Evolutionary conservation across 2,888 invertebrate species (phyloP), one percentile per base, ranked within the genome.

Genomic region (Hoplodrina ambigua): DNA sequence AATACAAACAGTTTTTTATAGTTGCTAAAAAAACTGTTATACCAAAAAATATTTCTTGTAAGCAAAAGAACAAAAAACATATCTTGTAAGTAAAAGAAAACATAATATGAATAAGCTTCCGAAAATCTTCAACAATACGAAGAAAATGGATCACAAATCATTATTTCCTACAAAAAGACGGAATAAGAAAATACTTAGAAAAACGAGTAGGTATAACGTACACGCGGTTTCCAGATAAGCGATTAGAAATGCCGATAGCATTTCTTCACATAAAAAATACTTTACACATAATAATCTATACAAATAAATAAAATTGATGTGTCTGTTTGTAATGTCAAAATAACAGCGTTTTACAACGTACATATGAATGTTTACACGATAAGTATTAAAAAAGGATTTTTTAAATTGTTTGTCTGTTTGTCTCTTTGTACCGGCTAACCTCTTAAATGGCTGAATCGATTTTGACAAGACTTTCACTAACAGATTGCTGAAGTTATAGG

Each of bases 181-280:
- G 10, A n/a, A 53, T 33, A 50, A 37, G 52, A 37, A 64, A 68
- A 56, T 62, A 46, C 61, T 52, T 10, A 50, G 46, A 54, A 76
- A 68, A 56, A 54, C 7, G 30, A 53, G 41, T 56, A 33, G 46
- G 17, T 11, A 33, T 54, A 50, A 20, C n/a, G 19, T 46, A 46
- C 17, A 46, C 15, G 10, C 44, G 7, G 52, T 56, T 53, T 52
- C n/a, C 10, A 53, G 78, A 80, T 80, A 80, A 81, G 69, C 73
- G 68, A 80, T 80, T 80, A 7, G 73, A 33, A 33, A 78, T 73
- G 78, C 65, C 53, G 81, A 81, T 80, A 81, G 5, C 54, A 41
- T 66, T 55, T 19, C 50, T 66, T 66, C 44, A 65, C 49, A 73
- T 67, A 54, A 59, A 46, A 62, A 76, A 78, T 70, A 71, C 55